Base-by-base conservation (phyloP, 2,797 vertebrate species). In the Schizothorax lantsangensis region DNA sequence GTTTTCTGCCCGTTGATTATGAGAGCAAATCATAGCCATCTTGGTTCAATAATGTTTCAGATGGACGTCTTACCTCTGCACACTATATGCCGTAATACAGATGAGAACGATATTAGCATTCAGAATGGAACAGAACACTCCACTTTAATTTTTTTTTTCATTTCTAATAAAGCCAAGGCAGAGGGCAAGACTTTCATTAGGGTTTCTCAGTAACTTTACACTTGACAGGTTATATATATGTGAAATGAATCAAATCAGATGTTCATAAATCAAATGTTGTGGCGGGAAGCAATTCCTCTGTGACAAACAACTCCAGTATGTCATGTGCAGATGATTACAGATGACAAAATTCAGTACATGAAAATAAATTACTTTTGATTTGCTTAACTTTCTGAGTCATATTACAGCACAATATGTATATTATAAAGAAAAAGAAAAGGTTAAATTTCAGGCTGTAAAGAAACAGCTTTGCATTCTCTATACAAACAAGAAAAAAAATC, bases 281-380 rank as follows among this genome's bases (percentile, higher is more conserved):
- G 9, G 45, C 4, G 9, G 43, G 30, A 66, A 52, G 21, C 45
- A 26, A 52, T 77, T 84, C 14, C 33, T 52, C 12, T 52, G 30
- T 66, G 72, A 52, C 11, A 62, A 66, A 47, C 8, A 36, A 81
- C 47, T 54, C 8, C 14, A 54, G 33, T 38, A 38, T 62, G 6
- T 68, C 73, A 52, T 84, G 45, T 68, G 73, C 17, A 75, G 30
- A 47, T 36, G 26, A 36, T 84, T 64, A 75, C 54, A n/a, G 30
- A 66, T 1, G 6, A 66, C 64, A 66, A 19, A 33, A 66, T 66
- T 66, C 64, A 33, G 30, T 33, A 66, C 30, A 66, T 33, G 12
- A 12, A 66, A 66, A 66, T 66, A 26, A 30, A 66, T 66, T 3
- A 66, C 26, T 64, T 64, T 30, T 30, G 12, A 30, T 64, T 64